A percentile compares a stretch with the other conserved stretches of the same genome.
phyloP scores from a whole-genome alignment of 2,113 vertebrate species.

The Acrocephalus kingi region DNA sequence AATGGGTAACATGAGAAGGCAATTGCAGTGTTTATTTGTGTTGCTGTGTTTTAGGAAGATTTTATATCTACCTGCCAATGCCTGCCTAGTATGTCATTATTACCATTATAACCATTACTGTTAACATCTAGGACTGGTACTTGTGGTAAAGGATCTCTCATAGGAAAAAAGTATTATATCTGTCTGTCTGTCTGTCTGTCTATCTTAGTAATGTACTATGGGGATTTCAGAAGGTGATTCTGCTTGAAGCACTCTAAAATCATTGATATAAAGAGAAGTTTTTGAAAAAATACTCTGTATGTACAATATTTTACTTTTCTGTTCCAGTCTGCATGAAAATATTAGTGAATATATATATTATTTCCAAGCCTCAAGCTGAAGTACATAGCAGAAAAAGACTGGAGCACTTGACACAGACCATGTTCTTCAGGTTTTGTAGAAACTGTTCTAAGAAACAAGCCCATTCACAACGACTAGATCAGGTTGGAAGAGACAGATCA shows the following conservation, averaged over 20 bases:
- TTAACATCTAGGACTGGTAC: background rate
- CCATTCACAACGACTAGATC: background rate
- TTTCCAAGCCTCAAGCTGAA: background rate
- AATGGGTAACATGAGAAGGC: background rate
- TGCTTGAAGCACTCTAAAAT: background rate
- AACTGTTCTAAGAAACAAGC: background rate
- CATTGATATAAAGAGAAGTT: background rate
- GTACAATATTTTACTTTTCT: background rate
- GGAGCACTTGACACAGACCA: background rate
- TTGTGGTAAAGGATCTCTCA: background rate
- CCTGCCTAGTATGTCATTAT: background rate
- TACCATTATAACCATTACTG: background rate
- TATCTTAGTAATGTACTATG: background rate
- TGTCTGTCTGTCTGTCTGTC: background rate
- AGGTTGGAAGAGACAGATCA: background rate
- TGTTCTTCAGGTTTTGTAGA: background rate
- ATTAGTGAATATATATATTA: background rate
- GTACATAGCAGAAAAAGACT: background rate
- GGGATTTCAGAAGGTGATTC: background rate
- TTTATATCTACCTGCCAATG: background rate
- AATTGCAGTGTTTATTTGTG: background rate
- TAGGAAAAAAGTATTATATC: background rate
- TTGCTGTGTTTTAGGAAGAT: background rate
- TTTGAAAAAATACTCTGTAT: background rate
- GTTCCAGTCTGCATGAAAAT: background rate